Evolutionary conservation across 1,140 invertebrate genomes (phyloP).

Genomic region (Hesperophylax magnus): DNA sequence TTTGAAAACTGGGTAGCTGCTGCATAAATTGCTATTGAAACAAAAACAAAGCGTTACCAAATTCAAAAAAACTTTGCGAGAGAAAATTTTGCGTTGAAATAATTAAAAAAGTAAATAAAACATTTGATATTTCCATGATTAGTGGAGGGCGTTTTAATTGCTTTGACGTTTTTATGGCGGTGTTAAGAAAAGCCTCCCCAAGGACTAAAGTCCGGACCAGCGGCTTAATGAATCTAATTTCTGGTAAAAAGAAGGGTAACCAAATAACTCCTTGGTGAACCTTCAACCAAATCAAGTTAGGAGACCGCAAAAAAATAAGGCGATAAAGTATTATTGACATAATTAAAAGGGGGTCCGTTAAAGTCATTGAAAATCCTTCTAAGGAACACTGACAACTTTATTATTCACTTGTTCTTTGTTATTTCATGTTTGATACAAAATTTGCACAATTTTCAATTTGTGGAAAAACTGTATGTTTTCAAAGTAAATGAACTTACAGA

Average conservation of each 20-base stretch:
- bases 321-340: constrained; percentile 44
- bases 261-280: constrained; percentile 14
- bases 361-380: constrained; percentile 15
- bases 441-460: too few species aligned
- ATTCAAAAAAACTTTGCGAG: neutral
- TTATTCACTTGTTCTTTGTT: too few species aligned
- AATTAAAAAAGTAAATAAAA: constrained; percentile 11
- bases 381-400: constrained; percentile 5
- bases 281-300: constrained; percentile 36
- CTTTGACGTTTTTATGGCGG: constrained; percentile 46
- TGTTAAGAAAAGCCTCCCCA: constrained; percentile 36
- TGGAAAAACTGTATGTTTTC: too few species aligned
- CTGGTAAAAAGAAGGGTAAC: constrained; percentile 48
- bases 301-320: constrained; percentile 43
- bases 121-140: constrained; percentile 37
- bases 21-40: too few species aligned
- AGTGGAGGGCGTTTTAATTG: constrained; percentile 47
- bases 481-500: too few species aligned
- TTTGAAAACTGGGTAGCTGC: too few species aligned
- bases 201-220: constrained; percentile 9
- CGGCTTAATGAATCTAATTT: constrained; percentile 50
- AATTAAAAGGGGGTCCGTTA: constrained; percentile 33
- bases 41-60: neutral
- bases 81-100: neutral
- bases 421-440: too few species aligned